Evolutionary conservation across 2,113 vertebrate species (phyloP).

Genomic region (Stigmatopora argus): DNA sequence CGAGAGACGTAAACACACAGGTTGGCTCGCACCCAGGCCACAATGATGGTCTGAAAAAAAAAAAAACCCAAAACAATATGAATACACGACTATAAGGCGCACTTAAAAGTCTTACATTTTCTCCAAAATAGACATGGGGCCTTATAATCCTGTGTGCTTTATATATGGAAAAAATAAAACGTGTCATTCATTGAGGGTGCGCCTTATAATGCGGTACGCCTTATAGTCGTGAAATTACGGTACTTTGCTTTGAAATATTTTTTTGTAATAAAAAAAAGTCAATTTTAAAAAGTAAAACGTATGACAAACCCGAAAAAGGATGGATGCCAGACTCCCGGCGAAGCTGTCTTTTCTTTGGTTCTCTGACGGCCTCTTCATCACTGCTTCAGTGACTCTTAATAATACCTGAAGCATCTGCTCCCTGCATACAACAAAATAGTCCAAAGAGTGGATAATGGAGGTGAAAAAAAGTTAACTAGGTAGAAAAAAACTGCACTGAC

Average conservation of each 20-base stretch:
- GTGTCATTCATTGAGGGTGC: no score
- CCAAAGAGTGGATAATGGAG: neutral
- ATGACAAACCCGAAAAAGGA: slow-evolving; percentile 87
- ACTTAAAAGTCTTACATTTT: no score
- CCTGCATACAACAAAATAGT: slow-evolving; percentile 64
- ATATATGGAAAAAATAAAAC: no score
- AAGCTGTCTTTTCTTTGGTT: slow-evolving; percentile 84
- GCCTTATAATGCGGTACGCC: no score
- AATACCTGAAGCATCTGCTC: slow-evolving; percentile 95
- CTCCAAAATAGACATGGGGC: no score
- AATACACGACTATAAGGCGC: neutral
- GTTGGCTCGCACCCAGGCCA: slow-evolving; percentile 95
- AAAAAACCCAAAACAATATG: slow-evolving; percentile 22
- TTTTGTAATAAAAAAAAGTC: neutral
- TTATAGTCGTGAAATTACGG: no score
- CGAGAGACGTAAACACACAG: slow-evolving; percentile 92
- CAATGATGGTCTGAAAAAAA: slow-evolving; percentile 86
- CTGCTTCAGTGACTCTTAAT: slow-evolving; percentile 90
- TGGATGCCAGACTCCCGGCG: slow-evolving; percentile 86
- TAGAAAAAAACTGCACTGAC: slow-evolving; percentile 56
- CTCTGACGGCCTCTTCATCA: slow-evolving; percentile 92
- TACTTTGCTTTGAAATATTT: no score
- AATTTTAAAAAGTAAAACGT: neutral
- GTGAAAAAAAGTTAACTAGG: neutral
- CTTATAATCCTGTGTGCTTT: no score